Conservation (phyloP, 2,888 invertebrate genomes). For the Dynastes grantii region DNA sequence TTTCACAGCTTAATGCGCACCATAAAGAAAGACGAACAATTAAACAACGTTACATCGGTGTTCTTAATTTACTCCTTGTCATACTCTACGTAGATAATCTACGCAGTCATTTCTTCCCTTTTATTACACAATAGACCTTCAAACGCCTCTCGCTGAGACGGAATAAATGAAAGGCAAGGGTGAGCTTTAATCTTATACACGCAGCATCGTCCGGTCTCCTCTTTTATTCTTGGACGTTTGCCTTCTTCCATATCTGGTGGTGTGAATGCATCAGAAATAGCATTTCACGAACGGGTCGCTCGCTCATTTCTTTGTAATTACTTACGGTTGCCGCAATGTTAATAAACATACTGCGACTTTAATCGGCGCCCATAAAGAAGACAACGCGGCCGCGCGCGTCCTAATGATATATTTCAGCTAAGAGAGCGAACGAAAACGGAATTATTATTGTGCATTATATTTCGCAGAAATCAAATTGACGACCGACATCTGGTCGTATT, state of each 20-base stretch:
- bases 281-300: constrained; percentile 24
- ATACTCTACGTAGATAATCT: not conserved
- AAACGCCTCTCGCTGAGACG: constrained; percentile 14
- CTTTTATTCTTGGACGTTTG: constrained; percentile 13
- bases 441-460: constrained; percentile 31
- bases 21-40: not conserved
- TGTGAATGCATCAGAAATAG: constrained; percentile 28
- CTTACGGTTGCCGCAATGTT: constrained; percentile 30
- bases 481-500: constrained; percentile 20
- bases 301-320: constrained; percentile 31
- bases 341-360: constrained; percentile 32
- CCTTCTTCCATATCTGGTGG: constrained; percentile 20
- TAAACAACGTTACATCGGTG: not conserved
- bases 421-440: constrained; percentile 11
- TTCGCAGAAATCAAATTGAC: constrained; percentile 24
- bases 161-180: not conserved
- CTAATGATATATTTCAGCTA: constrained; percentile 31
- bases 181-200: constrained; percentile 3
- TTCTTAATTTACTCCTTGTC: not conserved
- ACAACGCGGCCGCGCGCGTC: constrained; percentile 17
- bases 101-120: constrained; percentile 9
- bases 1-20: not conserved
- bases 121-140: constrained; percentile 14
- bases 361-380: constrained; percentile 34
- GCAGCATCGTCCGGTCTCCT: not conserved